phyloP scores from a whole-genome alignment of 1,140 invertebrate species.

The Drosophila littoralis region DNA sequence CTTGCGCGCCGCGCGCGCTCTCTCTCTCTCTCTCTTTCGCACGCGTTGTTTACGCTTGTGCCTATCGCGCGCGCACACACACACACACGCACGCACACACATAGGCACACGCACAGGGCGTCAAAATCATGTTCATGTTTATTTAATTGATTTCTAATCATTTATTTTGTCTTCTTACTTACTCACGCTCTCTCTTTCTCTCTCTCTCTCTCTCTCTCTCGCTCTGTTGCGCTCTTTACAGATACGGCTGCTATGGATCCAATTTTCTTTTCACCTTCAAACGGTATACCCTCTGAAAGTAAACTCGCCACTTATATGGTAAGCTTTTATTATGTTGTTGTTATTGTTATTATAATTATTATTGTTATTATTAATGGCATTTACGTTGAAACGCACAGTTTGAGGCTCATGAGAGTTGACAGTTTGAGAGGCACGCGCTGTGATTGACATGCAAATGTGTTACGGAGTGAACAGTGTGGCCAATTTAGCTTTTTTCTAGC shows the following conservation, averaged over 20 bases:
- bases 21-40: background rate
- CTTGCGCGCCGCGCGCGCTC: background rate
- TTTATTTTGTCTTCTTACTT: conserved; percentile 43
- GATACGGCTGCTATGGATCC: conserved; percentile 85
- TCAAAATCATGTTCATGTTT: conserved; percentile 63
- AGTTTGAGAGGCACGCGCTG: conserved; percentile 25
- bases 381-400: conserved; percentile 16
- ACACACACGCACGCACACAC: conserved; percentile 3
- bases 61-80: conserved; percentile 1
- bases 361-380: background rate
- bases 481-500: too few species aligned
- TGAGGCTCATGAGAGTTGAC: conserved; percentile 18
- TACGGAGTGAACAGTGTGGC: background rate
- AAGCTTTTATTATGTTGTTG: conserved; percentile 51
- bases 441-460: conserved; percentile 25
- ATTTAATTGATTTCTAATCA: conserved; percentile 79
- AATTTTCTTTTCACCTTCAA: conserved; percentile 87
- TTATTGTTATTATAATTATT: conserved; percentile 12
- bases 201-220: conserved; percentile 9
- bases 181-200: conserved; percentile 8
- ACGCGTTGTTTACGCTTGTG: background rate
- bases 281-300: conserved; percentile 92
- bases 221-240: conserved; percentile 35
- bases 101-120: background rate
- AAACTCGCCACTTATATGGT: conserved; percentile 94